These are phyloP conservation scores for Sinella curviseta DNA, from an alignment of 1,140 invertebrate genomes.

Conservation along the genomic window DNA sequence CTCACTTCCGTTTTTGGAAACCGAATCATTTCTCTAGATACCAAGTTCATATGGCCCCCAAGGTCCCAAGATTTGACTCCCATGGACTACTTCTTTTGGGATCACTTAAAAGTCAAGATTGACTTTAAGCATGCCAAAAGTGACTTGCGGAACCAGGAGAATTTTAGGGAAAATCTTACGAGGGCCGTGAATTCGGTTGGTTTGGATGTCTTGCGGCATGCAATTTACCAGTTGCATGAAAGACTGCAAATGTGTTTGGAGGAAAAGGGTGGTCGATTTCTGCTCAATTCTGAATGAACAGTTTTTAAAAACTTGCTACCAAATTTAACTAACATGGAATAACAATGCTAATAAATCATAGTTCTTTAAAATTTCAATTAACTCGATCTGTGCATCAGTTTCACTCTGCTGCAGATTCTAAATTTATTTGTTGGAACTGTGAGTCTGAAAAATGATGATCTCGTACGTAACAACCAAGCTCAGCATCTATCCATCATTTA, in stretches of 20 bases:
- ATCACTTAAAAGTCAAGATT: conserved; percentile 35
- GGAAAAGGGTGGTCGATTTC: conserved; percentile 37
- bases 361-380: too few relatives aligned
- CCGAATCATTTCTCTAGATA: conserved; percentile 37
- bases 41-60: conserved; percentile 37
- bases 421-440: too few relatives aligned
- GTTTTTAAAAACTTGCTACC: too few relatives aligned
- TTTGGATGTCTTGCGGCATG: conserved; percentile 6
- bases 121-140: conserved; percentile 14
- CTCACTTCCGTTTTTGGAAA: conserved; percentile 32
- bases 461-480: too few relatives aligned
- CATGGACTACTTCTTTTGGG: conserved; percentile 47
- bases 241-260: conserved; percentile 37
- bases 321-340: too few relatives aligned
- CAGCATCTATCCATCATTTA: too few relatives aligned
- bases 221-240: conserved; percentile 24
- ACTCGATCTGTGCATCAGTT: too few relatives aligned
- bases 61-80: conserved; percentile 46
- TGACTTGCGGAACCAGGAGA: not conserved
- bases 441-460: too few relatives aligned
- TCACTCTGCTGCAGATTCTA: too few relatives aligned
- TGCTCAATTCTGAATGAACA: too few relatives aligned
- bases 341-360: too few relatives aligned
- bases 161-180: conserved; percentile 24
- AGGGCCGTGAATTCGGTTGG: conserved; percentile 26